Base-by-base conservation (phyloP, 53 echinoderm and acorn worm genomes). In the Temnopleurus reevesii region DNA sequence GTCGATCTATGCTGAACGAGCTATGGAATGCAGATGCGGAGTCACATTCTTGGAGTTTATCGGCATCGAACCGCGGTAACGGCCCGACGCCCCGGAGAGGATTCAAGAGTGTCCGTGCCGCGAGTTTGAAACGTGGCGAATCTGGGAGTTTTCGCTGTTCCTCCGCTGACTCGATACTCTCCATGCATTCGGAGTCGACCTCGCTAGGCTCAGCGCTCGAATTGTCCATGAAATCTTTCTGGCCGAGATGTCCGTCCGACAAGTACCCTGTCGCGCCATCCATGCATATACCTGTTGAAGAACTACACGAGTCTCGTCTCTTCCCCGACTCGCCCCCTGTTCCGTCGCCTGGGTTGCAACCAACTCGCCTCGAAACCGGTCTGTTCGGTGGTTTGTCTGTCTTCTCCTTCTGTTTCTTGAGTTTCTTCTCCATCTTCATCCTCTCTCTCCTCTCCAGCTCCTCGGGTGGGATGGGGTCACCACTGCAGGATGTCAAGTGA, bases 401-500 rank as follows among this genome's bases (percentile, higher is more conserved):
- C 55, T 94, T 95, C 53, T 97, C 98, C 77, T 89, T 90, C 55
- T 95, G 95, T 45, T 96, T 94, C 64, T 92, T 93, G 53, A 93
- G 76, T 88, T 97, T 97, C 83, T 82, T 95, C 76, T 97, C 98
- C 27, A 92, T 2, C 47, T 93, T 90, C 13, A 90, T 60, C 57
- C 90, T 90, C 86, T 97, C 98, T 64, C 94, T 66, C 45, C 94
- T 56, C 44, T 96, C 94, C 4, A 97, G 90, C 83, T 97, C 98
- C 9, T 97, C 98, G n/a, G 92, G 92, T 46, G 95, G 94, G 45
- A 96, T 96, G 35, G 95, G 98, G 30, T 94, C 96, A 9, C 98
- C 98, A 76, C 95, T 95, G 79, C 98, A 97, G 7, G 94, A 93
- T 25, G 95, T 94, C 34, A 95, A 94, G 58, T 97, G 98, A 0